Percentiles rank a stretch among this genome's conserved stretches.
phyloP scores from a whole-genome alignment of 2,888 invertebrate genomes.

The Drosophila barbarae region DNA sequence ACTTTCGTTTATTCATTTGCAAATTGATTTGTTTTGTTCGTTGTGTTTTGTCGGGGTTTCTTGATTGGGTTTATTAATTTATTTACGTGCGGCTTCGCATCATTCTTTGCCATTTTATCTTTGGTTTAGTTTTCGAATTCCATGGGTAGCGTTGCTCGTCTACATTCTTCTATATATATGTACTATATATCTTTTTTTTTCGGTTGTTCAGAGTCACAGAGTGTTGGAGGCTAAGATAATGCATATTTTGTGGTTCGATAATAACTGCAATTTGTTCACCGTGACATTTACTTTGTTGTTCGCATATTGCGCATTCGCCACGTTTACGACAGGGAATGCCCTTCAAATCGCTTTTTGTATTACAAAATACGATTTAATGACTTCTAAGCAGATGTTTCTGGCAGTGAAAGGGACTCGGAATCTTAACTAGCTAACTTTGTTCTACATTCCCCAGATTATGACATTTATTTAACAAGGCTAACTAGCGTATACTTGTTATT shows the following conservation, averaged over 20 bases:
- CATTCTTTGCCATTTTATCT: constrained; percentile 67
- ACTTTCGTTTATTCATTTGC: constrained; percentile 58
- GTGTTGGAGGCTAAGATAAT: constrained; percentile 22
- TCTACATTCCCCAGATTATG: not conserved
- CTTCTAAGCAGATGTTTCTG: constrained; percentile 5
- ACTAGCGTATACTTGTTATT: not conserved
- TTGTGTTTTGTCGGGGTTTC: constrained; percentile 29
- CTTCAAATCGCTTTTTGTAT: constrained; percentile 53
- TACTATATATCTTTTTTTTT: not conserved
- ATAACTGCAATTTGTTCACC: constrained; percentile 23
- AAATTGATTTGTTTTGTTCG: constrained; percentile 58
- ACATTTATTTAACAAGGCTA: constrained; percentile 1
- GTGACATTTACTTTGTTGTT: constrained; percentile 21
- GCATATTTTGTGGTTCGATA: constrained; percentile 21
- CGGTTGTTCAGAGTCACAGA: constrained; percentile 8
- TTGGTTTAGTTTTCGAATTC: constrained; percentile 63
- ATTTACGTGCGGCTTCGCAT: constrained; percentile 31
- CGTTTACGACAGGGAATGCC: constrained; percentile 43
- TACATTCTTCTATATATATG: constrained; percentile 38
- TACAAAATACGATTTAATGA: constrained; percentile 22
- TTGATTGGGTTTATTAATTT: constrained; percentile 42
- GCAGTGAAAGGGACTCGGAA: not conserved
- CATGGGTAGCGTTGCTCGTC: constrained; percentile 15
- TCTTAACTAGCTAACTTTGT: not conserved
- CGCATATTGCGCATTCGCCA: constrained; percentile 29